phyloP scores from a whole-genome alignment of 2,888 invertebrate species.

The Tetranychus truncatus region DNA sequence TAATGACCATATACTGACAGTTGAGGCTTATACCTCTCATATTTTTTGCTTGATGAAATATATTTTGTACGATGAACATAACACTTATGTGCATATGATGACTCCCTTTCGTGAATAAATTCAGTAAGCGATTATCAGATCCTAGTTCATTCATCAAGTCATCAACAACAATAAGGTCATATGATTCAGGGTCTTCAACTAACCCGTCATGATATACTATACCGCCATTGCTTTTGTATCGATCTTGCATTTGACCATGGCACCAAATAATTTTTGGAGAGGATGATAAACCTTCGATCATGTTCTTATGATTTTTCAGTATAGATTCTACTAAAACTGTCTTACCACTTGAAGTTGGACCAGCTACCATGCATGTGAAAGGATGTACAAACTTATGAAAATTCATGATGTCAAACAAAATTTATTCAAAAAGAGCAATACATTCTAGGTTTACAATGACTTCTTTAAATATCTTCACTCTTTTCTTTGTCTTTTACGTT shows the following conservation, averaged over 20 bases:
- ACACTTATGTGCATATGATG: conserved; percentile 20
- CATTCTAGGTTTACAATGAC: too few relatives aligned
- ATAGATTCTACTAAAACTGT: conserved; percentile 10
- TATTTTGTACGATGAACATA: conserved; percentile 18
- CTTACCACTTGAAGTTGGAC: conserved; percentile 18
- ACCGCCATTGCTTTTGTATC: not conserved
- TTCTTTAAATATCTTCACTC: too few relatives aligned
- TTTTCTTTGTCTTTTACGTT: too few relatives aligned
- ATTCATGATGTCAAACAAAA: not conserved
- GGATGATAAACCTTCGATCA: not conserved
- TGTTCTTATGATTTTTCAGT: conserved; percentile 3
- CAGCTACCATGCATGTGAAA: conserved; percentile 15
- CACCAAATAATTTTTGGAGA: conserved; percentile 5
- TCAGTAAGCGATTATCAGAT: not conserved
- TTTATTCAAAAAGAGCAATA: too few relatives aligned
- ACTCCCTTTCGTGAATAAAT: conserved; percentile 19
- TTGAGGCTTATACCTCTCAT: conserved; percentile 18
- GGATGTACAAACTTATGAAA: conserved; percentile 13
- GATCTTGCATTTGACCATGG: conserved; percentile 13
- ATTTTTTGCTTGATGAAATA: conserved; percentile 18
- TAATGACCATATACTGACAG: not conserved
- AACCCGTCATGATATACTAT: not conserved
- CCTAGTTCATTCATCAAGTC: conserved; percentile 17
- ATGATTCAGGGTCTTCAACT: not conserved
- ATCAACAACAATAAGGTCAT: conserved; percentile 13